Evolutionary conservation across 2,113 vertebrate genomes (phyloP), one percentile per base, ranked within the genome.

Genomic region (Sander vitreus): DNA sequence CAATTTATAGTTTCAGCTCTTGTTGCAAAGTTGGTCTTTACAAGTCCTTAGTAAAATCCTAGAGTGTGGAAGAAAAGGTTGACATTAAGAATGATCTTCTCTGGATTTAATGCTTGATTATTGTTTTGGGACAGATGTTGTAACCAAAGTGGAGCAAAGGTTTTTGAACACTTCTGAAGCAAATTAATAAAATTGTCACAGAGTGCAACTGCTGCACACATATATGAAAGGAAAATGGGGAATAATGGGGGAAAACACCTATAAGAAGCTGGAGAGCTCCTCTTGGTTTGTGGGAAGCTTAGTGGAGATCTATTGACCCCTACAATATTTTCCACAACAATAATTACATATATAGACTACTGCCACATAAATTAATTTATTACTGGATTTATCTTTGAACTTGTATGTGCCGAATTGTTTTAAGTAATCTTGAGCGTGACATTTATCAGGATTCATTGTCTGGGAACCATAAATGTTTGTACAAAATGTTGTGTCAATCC

Each of bases 91-190:
- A 19, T 55, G 19, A 54, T 71, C 13, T 27, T 76, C 30, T 48
- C 21, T 68, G 63, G 48, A 63, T 73, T 63, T 63, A 68, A 68
- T 74, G 30, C 25, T 63, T 80, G 10, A 64, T 64, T 70, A 65
- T 62, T 77, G 16, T 60, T 66, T 54, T 64, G 12, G 50, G 50
- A 72, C 50, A 64, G 30, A 78, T 65, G 23, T 57, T 57, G 11
- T 51, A 78, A 64, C 45, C 33, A 27, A 69, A 74, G 58, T 64
- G 11, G 33, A 69, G 53, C 2, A 19, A 81, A 69, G 23, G 2
- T 15, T 55, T 72, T 63, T 78, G 1, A 27, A n/a, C 19, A 67
- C n/a, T 47, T 70, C 3, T 18, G 16, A 43, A 3, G 16, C 21
- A 23, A 59, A 59, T 55, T 36, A 45, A 14, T 36, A 58, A 30